Conservation (phyloP, 2,113 vertebrate genomes). For the Eudyptes chrysolophus region DNA sequence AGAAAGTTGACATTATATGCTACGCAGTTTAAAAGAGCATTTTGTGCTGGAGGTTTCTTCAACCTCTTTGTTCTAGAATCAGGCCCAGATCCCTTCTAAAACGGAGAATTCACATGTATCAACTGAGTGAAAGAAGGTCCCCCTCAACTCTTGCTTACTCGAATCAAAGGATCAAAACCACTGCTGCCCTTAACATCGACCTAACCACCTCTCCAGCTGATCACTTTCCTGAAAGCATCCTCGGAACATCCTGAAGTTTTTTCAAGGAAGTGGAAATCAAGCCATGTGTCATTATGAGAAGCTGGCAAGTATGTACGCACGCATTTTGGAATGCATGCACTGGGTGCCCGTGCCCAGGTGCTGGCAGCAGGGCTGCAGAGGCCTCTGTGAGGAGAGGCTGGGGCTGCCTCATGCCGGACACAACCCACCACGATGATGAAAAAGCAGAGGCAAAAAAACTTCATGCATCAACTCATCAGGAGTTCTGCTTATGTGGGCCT, state of each 20-base stretch:
- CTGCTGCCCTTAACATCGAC: not conserved
- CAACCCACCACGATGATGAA: not conserved
- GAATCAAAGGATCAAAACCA: not conserved
- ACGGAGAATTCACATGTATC: not conserved
- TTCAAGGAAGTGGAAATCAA: not conserved
- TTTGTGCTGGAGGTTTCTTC: not conserved
- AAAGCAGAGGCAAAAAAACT: not conserved
- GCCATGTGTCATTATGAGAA: not conserved
- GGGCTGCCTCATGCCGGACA: fast-evolving
- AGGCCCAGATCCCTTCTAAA: not conserved
- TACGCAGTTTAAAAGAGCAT: not conserved
- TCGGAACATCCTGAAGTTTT: not conserved
- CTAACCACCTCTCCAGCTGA: not conserved
- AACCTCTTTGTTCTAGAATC: not conserved
- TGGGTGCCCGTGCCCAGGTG: not conserved
- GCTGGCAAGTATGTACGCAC: not conserved
- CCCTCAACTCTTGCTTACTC: not conserved
- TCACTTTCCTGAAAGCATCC: not conserved
- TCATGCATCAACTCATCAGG: not conserved
- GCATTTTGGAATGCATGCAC: not conserved
- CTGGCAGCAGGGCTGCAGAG: not conserved
- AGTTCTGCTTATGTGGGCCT: not conserved
- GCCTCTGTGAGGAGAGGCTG: not conserved
- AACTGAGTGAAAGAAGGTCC: not conserved
- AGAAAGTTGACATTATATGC: not conserved